phyloP scores from a whole-genome alignment of 2,888 invertebrate genomes.

The Orthonychiurus folsomi region DNA sequence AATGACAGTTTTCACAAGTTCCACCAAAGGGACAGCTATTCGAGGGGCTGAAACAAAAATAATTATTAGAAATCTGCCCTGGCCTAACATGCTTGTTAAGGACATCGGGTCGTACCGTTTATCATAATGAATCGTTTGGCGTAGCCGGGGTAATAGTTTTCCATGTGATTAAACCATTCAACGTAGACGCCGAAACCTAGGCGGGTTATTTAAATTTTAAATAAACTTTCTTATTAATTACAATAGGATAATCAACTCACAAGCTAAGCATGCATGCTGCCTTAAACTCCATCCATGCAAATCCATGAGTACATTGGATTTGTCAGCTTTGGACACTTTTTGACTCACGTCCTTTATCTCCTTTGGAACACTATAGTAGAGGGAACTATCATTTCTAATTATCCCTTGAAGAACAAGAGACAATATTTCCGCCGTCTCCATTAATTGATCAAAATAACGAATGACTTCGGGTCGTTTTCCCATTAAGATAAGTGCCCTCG shows the following conservation, averaged over 20 bases:
- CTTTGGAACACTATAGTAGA: too few species aligned
- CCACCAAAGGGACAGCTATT: too few species aligned
- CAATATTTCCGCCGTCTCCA: neutral
- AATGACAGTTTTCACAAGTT: too few species aligned
- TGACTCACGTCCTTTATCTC: too few species aligned
- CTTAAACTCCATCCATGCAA: neutral
- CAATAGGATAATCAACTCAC: too few species aligned
- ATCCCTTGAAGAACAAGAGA: neutral
- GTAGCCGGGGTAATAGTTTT: neutral
- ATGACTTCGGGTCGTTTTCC: neutral
- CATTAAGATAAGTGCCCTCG: neutral
- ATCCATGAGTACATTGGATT: neutral
- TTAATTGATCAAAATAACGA: neutral
- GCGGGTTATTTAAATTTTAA: neutral
- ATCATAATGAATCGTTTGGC: neutral
- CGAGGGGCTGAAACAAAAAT: too few species aligned
- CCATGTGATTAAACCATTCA: neutral
- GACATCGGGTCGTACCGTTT: neutral
- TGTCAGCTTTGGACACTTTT: neutral
- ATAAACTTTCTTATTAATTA: neutral
- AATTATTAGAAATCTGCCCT: too few species aligned
- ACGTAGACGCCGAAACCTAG: neutral
- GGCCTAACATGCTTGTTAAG: too few species aligned
- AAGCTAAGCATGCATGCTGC: neutral
- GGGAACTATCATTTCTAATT: neutral